Conservation (phyloP, 2,113 vertebrate species). For the Coracopsis vasa region DNA sequence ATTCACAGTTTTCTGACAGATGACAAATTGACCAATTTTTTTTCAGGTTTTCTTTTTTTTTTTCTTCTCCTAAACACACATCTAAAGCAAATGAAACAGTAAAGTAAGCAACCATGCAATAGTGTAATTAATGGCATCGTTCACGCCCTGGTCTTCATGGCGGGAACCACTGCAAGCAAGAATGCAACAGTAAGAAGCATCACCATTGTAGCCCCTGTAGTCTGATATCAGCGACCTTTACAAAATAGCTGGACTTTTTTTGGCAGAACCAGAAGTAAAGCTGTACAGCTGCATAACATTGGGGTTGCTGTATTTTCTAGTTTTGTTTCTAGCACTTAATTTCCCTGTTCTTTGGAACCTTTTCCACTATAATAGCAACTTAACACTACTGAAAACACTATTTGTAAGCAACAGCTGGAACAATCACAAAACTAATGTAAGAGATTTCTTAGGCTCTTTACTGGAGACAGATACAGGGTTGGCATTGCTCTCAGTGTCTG, state of each 20-base stretch:
- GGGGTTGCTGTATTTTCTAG: background rate
- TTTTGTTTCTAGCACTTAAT: background rate
- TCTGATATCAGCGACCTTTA: background rate
- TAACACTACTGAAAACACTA: background rate
- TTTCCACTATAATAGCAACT: background rate
- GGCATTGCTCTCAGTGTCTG: background rate
- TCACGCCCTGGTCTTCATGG: fast-evolving
- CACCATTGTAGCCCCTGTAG: background rate
- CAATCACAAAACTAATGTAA: background rate
- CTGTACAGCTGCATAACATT: background rate
- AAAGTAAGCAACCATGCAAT: background rate
- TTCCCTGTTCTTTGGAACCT: background rate
- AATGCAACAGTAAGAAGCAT: background rate
- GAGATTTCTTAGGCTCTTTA: background rate
- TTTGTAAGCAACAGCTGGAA: too few species aligned
- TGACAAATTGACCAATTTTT: background rate
- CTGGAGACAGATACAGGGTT: background rate
- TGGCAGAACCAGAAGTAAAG: background rate
- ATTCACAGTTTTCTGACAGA: background rate
- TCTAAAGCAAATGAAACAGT: background rate
- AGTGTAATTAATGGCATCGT: background rate
- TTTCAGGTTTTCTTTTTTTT: background rate
- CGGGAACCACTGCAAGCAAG: background rate
- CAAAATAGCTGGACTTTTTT: background rate
- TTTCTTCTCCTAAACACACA: background rate